Conservation (phyloP, 2,888 invertebrate genomes). For the Brenthis daphne region DNA sequence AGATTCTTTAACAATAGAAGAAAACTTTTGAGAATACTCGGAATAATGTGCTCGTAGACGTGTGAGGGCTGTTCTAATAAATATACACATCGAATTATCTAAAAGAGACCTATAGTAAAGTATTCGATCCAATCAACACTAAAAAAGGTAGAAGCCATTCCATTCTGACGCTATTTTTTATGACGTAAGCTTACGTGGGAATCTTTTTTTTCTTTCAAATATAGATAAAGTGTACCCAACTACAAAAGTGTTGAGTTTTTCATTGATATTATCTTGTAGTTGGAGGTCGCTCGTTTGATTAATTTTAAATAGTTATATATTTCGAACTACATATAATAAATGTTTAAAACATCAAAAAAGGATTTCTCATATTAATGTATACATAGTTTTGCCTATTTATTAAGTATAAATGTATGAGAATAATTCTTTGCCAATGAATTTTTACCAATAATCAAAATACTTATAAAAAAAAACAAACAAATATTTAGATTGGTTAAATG, state of each 20-base stretch:
- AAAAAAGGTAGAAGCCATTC: constrained; percentile 29
- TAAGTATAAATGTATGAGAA: no score
- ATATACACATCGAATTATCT: constrained; percentile 25
- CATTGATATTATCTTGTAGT: background rate
- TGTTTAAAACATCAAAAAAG: no score
- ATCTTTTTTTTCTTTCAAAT: constrained; percentile 4
- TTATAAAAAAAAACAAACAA: no score
- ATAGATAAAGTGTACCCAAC: background rate
- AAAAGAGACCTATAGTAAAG: constrained; percentile 28
- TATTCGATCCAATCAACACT: constrained; percentile 37
- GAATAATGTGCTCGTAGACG: constrained; percentile 8
- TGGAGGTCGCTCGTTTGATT: no score
- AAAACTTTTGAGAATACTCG: background rate
- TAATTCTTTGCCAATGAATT: no score
- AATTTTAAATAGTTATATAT: no score
- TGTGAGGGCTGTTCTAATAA: constrained; percentile 17
- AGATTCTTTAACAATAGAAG: background rate
- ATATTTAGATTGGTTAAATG: no score
- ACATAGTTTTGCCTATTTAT: no score
- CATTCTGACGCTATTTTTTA: constrained; percentile 28
- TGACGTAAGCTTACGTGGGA: constrained; percentile 14
- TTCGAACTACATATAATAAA: no score
- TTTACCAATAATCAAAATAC: no score
- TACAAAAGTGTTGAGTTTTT: background rate
- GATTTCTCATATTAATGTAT: no score